Base-by-base conservation (phyloP, 2,113 vertebrate species). In the Gracilinanus agilis region DNA sequence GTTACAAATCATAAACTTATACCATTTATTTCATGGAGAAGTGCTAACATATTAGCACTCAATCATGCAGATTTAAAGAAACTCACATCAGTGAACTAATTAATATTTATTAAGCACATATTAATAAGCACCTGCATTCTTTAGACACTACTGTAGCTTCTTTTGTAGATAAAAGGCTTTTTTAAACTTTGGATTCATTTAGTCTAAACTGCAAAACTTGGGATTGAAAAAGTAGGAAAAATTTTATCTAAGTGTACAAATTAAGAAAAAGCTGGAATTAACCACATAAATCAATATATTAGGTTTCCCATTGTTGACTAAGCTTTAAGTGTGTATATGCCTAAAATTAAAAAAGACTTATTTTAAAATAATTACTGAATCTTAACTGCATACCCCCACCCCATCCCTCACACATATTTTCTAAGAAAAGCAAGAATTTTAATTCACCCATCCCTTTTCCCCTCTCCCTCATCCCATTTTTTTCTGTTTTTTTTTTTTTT, bases 291-390 rank as follows among this genome's bases (percentile, higher is more conserved):
- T 90, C 96, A 88, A 96, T 94, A 83, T 83, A 83, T 93, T 97
- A 97, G 92, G 95, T 90, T 96, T 95, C 97, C 58, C 58, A 83
- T 83, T 93, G 90, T 95, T 90, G 94, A 96, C 44, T 90, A 95
- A 92, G 61, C 24, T 96, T 34, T 92, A 96, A 94, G 96, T 95
- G 92, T 96, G 58, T 95, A 93, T 95, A 92, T 95, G 96, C 96
- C 97, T 95, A 96, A 97, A 97, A 94, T 95, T 95, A 96, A 96
- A 96, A 97, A 97, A 97, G 97, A 97, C 89, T 96, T 34, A 96
- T 95, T 93, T 97, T 92, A 96, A 97, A 96, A 96, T 95, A 97
- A 93, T 88, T 83, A 89, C 92, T 88, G 55, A 92, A 40, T 93
- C 96, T 96, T 97, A 49, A 83, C 95, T 96, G 91, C 89, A 96